Evolutionary conservation across 1,140 invertebrate species (phyloP).

Genomic region (Nymphalis io): DNA sequence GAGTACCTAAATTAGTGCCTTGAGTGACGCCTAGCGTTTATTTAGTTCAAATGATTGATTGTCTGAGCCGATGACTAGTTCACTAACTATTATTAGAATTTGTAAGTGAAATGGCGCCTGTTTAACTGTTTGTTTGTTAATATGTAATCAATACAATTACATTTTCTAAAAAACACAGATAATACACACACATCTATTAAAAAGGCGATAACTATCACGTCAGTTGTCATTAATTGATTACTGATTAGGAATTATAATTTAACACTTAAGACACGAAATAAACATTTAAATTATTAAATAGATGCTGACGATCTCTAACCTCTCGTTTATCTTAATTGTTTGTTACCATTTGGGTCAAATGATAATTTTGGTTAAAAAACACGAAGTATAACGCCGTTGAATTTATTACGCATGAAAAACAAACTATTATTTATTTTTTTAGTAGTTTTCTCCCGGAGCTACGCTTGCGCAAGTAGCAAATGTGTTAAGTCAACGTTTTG

Average conservation of each 20-base stretch:
- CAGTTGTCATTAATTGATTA: neutral
- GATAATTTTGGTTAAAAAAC: conserved; percentile 36
- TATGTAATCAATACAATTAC: too few relatives aligned
- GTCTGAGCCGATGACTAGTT: neutral
- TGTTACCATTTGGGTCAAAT: conserved; percentile 44
- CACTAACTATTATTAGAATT: conserved; percentile 5
- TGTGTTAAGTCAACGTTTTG: too few relatives aligned
- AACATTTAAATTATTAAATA: conserved; percentile 17
- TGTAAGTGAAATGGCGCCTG: conserved; percentile 6
- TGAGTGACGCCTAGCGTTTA: conserved; percentile 1
- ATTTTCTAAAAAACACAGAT: too few relatives aligned
- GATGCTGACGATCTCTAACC: conserved; percentile 11
- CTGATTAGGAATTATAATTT: neutral
- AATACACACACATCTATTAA: neutral
- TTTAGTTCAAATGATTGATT: neutral
- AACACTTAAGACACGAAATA: conserved; percentile 4
- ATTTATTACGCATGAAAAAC: neutral
- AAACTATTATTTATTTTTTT: too few relatives aligned
- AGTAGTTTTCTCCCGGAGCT: too few relatives aligned
- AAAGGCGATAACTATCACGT: neutral
- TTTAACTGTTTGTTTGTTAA: neutral
- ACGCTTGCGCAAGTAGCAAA: too few relatives aligned
- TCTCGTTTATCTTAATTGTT: conserved; percentile 51
- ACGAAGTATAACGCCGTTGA: neutral
- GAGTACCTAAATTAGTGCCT: conserved; percentile 24